These are phyloP conservation scores for Cephus nigrinus DNA, from an alignment of 2,888 invertebrate species.

Conservation along the genomic window DNA sequence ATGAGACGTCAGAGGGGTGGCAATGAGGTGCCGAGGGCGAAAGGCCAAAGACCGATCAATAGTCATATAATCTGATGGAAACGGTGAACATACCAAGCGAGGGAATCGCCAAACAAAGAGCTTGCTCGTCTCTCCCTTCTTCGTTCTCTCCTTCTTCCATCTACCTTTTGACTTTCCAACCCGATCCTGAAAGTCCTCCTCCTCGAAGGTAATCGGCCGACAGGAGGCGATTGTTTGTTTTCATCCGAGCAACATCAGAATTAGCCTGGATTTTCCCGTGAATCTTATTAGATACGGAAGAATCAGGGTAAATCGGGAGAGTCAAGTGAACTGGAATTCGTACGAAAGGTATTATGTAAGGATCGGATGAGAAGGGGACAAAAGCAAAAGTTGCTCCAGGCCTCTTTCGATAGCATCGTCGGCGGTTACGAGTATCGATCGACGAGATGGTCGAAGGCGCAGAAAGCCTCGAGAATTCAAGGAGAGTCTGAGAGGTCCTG, in stretches of 20 bases:
- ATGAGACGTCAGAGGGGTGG: background rate
- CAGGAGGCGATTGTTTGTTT: constrained; percentile 24
- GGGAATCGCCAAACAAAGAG: background rate
- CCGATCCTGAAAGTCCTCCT: constrained; percentile 28
- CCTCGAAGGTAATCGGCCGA: constrained; percentile 31
- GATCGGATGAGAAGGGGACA: too few relatives aligned
- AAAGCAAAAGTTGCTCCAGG: too few relatives aligned
- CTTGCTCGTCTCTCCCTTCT: background rate
- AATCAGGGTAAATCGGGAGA: too few relatives aligned
- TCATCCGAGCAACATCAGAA: constrained; percentile 6
- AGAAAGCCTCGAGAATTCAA: background rate
- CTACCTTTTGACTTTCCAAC: constrained; percentile 28
- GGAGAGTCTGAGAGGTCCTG: background rate
- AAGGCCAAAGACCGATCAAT: background rate
- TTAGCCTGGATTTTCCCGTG: constrained; percentile 6
- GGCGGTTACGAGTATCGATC: too few relatives aligned
- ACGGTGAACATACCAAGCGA: background rate
- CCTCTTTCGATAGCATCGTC: too few relatives aligned
- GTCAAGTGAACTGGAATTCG: too few relatives aligned
- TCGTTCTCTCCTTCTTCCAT: background rate
- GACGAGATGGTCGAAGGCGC: background rate
- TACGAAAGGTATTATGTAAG: too few relatives aligned
- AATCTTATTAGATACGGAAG: background rate
- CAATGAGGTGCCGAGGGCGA: background rate
- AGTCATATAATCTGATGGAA: background rate